Percentiles rank a stretch among this genome's conserved stretches.
Conservation (phyloP, 1,140 invertebrate species). For the Aricia agestis region DNA sequence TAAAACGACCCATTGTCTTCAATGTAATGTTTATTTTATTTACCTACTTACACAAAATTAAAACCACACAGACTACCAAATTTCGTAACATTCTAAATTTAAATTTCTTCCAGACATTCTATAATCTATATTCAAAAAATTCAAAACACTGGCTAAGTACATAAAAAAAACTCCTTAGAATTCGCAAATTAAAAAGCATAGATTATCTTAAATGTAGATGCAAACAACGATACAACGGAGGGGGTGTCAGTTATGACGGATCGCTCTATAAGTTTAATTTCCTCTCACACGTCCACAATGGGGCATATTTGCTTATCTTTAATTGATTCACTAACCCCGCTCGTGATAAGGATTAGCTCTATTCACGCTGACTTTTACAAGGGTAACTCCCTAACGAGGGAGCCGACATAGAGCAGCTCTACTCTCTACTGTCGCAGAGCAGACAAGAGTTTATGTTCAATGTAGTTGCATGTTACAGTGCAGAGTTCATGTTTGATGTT, state of each 20-base stretch:
- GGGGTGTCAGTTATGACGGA: constrained; percentile 58
- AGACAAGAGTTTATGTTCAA: too few relatives aligned
- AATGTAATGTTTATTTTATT: too few relatives aligned
- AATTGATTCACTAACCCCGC: constrained; percentile 72
- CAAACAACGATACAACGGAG: constrained; percentile 23
- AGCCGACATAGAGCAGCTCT: constrained; percentile 37
- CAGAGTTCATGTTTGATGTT: too few relatives aligned
- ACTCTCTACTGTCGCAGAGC: too few relatives aligned
- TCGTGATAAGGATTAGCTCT: constrained; percentile 67
- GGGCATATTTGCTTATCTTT: constrained; percentile 74
- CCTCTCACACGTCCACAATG: constrained; percentile 65
- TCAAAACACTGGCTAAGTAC: neutral
- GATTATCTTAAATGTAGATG: constrained; percentile 8
- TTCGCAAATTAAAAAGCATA: neutral
- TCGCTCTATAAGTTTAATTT: constrained; percentile 71
- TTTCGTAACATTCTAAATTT: too few relatives aligned
- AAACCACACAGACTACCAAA: too few relatives aligned
- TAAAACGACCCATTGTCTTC: too few relatives aligned
- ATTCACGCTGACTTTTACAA: constrained; percentile 74
- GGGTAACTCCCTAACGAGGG: constrained; percentile 67
- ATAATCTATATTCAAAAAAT: too few relatives aligned
- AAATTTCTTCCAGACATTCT: too few relatives aligned
- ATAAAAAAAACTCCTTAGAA: constrained; percentile 1
- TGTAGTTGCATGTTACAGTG: too few relatives aligned
- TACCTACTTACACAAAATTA: too few relatives aligned